Percentiles rank a stretch among this genome's conserved stretches.
phyloP scores from a whole-genome alignment of 2,888 invertebrate species.

The Panzeria rudis region DNA sequence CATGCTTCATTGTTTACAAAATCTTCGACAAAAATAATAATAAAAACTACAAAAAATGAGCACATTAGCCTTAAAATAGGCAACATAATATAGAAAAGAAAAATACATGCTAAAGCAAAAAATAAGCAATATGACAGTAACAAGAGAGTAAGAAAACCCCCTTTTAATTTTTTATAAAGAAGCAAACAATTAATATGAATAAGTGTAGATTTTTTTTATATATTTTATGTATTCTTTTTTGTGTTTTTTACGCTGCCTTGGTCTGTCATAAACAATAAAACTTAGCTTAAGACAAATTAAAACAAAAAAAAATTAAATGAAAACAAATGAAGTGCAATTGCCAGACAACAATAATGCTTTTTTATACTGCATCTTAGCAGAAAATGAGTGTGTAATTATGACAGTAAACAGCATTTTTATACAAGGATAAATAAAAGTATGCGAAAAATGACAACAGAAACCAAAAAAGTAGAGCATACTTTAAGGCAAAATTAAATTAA shows the following conservation, averaged over 20 bases:
- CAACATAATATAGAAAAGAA: constrained; percentile 49
- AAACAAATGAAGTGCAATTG: constrained; percentile 69
- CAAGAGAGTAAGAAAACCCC: not conserved
- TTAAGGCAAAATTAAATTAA: constrained; percentile 41
- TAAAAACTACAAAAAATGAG: constrained; percentile 57
- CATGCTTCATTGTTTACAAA: constrained; percentile 31
- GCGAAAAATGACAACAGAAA: constrained; percentile 34
- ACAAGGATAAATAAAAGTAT: constrained; percentile 54
- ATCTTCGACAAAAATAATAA: constrained; percentile 40
- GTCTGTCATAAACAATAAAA: constrained; percentile 69
- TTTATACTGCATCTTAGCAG: constrained; percentile 51
- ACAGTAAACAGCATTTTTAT: constrained; percentile 71
- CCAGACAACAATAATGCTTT: constrained; percentile 62
- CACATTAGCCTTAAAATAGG: constrained; percentile 73
- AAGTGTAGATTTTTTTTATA: constrained; percentile 22
- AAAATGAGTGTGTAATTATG: constrained; percentile 69
- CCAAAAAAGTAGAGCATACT: constrained; percentile 51
- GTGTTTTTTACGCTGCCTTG: constrained; percentile 27
- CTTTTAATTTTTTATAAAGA: not conserved
- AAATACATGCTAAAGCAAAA: constrained; percentile 5
- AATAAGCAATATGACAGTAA: not conserved
- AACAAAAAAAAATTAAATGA: constrained; percentile 1
- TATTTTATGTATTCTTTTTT: constrained; percentile 1
- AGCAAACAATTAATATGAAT: constrained; percentile 61
- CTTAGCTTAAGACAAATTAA: constrained; percentile 39